Evolutionary conservation across 2,797 vertebrate species (phyloP).

Genomic region (Malacoctenus gilli): DNA sequence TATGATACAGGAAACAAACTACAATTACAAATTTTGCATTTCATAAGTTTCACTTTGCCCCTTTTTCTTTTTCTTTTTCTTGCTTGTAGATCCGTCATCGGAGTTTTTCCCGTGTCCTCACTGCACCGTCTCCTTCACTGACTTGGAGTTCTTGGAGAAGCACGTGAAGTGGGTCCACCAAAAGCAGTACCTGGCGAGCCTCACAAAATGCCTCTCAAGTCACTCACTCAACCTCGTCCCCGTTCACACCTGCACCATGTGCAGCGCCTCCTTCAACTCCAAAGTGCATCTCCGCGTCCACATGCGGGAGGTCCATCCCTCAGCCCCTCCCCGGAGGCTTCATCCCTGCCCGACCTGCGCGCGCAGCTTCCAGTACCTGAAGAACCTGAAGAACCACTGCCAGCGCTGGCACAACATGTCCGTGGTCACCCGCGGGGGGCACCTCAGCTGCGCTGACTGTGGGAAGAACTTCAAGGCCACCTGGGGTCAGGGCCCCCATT

Average conservation of each 20-base stretch:
- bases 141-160: conserved; percentile 79
- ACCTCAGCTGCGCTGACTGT: conserved; percentile 76
- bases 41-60: neutral
- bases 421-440: conserved; percentile 70
- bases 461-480: conserved; percentile 78
- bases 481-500: conserved; percentile 81
- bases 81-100: conserved; percentile 55
- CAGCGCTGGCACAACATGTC: conserved; percentile 79
- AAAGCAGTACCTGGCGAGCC: conserved; percentile 75
- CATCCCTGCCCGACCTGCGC: conserved; percentile 80
- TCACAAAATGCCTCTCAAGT: conserved; percentile 74
- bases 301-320: conserved; percentile 69
- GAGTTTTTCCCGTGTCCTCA: conserved; percentile 78
- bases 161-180: conserved; percentile 84
- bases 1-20: too few relatives aligned
- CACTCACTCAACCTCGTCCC: conserved; percentile 58
- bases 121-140: conserved; percentile 80
- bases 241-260: conserved; percentile 71
- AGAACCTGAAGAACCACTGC: conserved; percentile 82
- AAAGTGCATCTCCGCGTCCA: conserved; percentile 74
- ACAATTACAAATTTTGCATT: neutral
- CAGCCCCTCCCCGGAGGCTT: conserved; percentile 74
- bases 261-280: conserved; percentile 72
- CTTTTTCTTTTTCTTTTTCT: conserved; percentile 37
- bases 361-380: conserved; percentile 82